These are phyloP conservation scores for Gymnobelideus leadbeateri DNA, from an alignment of 2,113 vertebrate species.

Conservation along the genomic window DNA sequence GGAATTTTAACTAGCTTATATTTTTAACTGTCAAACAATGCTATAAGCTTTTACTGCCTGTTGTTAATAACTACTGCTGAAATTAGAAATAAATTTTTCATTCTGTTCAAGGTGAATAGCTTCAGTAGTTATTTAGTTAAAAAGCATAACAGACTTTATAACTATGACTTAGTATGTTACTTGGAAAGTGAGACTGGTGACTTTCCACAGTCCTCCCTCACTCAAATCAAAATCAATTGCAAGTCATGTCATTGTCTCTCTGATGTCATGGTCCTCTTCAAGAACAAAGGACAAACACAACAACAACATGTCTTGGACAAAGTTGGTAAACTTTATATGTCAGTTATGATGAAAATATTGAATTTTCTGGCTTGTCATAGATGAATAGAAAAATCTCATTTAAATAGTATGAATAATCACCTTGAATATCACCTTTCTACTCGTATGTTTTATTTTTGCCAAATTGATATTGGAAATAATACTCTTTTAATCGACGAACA, in stretches of 20 bases:
- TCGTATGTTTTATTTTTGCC: conserved; percentile 77
- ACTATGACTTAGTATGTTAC: conserved; percentile 82
- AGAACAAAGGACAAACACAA: too few species aligned
- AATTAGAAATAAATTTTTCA: conserved; percentile 87
- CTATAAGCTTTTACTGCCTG: conserved; percentile 88
- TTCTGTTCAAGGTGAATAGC: conserved; percentile 83
- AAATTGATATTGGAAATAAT: conserved; percentile 12
- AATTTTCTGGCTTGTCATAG: conserved; percentile 85
- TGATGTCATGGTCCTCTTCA: too few species aligned
- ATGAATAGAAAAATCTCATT: conserved; percentile 84
- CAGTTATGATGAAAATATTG: conserved; percentile 85
- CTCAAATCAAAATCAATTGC: too few species aligned
- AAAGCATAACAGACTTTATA: conserved; percentile 84
- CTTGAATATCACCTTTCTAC: conserved; percentile 66
- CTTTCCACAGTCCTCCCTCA: too few species aligned
- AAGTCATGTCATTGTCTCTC: too few species aligned
- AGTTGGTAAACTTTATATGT: conserved; percentile 86
- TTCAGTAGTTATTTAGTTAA: conserved; percentile 83
- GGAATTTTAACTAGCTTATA: conserved; percentile 86
- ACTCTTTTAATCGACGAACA: conserved; percentile 45
- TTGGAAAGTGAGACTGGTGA: conserved; percentile 32
- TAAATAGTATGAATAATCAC: conserved; percentile 82
- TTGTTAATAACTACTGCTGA: conserved; percentile 87
- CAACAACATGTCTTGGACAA: conserved; percentile 76
- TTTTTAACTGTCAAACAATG: conserved; percentile 85